Conservation (phyloP, 1,140 invertebrate genomes). For the Thereuonema tuberculata region DNA sequence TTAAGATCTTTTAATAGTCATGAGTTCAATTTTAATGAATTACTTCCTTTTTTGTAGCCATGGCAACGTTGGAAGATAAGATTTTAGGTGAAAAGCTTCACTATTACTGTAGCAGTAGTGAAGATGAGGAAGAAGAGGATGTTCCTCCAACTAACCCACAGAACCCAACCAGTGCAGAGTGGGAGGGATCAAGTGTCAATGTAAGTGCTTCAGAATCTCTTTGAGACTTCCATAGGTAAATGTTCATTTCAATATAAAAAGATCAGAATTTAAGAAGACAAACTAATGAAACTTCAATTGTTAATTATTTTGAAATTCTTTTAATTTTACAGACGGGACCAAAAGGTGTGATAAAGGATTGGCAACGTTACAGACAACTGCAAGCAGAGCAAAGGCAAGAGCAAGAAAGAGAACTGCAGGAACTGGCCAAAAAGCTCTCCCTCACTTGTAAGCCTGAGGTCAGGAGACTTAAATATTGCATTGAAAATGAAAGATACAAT, state of each 20-base stretch:
- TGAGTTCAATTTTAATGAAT: too few relatives aligned
- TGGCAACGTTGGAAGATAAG: neutral
- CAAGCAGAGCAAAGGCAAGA: neutral
- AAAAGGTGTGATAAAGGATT: neutral
- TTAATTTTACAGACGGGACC: neutral
- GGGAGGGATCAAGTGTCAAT: neutral
- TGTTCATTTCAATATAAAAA: neutral
- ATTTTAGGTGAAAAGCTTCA: neutral
- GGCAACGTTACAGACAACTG: neutral
- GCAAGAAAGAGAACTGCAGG: neutral
- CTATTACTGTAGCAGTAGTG: neutral
- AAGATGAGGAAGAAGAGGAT: neutral
- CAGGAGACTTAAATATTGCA: too few relatives aligned
- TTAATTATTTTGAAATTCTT: too few relatives aligned
- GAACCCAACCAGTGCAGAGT: neutral
- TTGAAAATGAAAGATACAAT: too few relatives aligned
- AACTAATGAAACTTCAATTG: neutral
- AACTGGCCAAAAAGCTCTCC: neutral
- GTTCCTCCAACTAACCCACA: too few relatives aligned
- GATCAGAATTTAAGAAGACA: neutral
- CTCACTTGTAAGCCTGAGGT: neutral
- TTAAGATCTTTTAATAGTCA: too few relatives aligned
- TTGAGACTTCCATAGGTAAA: neutral
- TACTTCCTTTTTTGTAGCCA: too few relatives aligned
- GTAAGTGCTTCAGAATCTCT: neutral